Evolutionary conservation across 92 coral and sea anemone genomes (phyloP), one percentile per base, ranked within the genome.

Genomic region (Epizoanthus ramosus): DNA sequence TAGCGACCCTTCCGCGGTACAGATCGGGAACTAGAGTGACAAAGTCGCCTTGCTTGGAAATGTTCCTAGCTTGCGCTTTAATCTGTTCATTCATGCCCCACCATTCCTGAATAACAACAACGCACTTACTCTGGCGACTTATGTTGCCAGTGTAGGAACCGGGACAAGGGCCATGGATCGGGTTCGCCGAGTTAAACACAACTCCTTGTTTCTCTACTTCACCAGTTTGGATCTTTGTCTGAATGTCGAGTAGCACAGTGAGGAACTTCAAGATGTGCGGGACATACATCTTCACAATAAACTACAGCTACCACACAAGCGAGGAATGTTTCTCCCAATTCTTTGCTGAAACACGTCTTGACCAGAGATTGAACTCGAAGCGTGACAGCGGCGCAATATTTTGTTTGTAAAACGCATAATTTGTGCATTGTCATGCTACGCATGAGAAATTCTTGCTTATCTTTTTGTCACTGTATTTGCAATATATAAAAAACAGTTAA

Each of bases 1-100:
- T 88, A 12, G 98, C 96, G 0, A 93, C 94, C 73, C 80, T 63
- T 25, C 97, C 97, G 8, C 98, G 92, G 69, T 95, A 95, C 59
- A 95, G 66, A 86, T 95, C 98, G 72, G 98, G 98, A 7, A 95
- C 98, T 41, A 95, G 69, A 14, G 98, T 94, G 35, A 88, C 92
- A 71, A 95, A 89, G 59, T 87, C 85, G 7, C 98, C 98, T 66
- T 84, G 90, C 54, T 76, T 73, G 4, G 93, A 94, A 22, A 95
- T 95, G 15, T 91, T 90, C 47, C 79, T 76, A 2, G 98, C 98
- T 74, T 95, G 93, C 71, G 94, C 95, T 67, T 95, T 92, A 68
- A 95, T 95, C 75, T 91, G 96, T 80, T 95, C 94, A 89, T 94
- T 95, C 95, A 95, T 91, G 7, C 98, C 98, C 98, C 98, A 95